Evolutionary conservation across 2,888 invertebrate species (phyloP).

Genomic region (Aleiodes alternator): DNA sequence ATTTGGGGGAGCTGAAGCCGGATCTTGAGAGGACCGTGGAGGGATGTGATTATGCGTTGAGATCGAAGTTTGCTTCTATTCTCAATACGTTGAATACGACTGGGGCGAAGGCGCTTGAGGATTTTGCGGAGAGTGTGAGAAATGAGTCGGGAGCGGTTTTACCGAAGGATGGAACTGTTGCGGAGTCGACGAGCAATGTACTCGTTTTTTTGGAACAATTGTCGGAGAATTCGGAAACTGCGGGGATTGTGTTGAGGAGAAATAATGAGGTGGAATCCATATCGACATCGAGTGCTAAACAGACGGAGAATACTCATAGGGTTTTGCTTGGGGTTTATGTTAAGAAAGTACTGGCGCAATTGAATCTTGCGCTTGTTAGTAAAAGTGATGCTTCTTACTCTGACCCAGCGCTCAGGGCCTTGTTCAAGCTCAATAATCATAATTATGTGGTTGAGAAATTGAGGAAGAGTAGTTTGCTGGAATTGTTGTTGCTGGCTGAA

Average conservation of each 20-base stretch:
- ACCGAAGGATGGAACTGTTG: constrained; percentile 98
- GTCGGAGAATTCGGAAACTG: constrained; percentile 85
- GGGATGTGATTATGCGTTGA: constrained; percentile 82
- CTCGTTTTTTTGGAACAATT: constrained; percentile 94
- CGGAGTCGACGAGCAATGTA: constrained; percentile 96
- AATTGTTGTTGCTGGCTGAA: constrained; percentile 88
- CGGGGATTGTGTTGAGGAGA: constrained; percentile 80
- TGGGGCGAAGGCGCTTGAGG: constrained; percentile 92
- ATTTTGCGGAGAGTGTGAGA: constrained; percentile 92
- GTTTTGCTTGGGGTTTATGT: constrained; percentile 88
- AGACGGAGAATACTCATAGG: constrained; percentile 79
- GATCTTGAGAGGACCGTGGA: constrained; percentile 88
- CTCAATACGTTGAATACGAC: constrained; percentile 85
- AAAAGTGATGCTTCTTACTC: constrained; percentile 92
- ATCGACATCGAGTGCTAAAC: constrained; percentile 77
- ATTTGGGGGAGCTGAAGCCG: constrained; percentile 85
- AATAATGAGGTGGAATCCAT: constrained; percentile 76
- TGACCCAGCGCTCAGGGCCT: constrained; percentile 89
- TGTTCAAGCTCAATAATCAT: constrained; percentile 96
- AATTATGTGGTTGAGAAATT: constrained; percentile 96
- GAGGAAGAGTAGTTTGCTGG: constrained; percentile 88
- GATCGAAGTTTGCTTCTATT: constrained; percentile 84
- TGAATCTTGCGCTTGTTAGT: constrained; percentile 91
- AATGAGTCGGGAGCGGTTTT: constrained; percentile 87
- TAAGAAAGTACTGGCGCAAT: constrained; percentile 91